A percentile compares a stretch with the other conserved stretches of the same genome.
These are phyloP conservation scores for Lycodopsis pacificus DNA, from an alignment of 2,797 vertebrate species.

Conservation along the genomic window DNA sequence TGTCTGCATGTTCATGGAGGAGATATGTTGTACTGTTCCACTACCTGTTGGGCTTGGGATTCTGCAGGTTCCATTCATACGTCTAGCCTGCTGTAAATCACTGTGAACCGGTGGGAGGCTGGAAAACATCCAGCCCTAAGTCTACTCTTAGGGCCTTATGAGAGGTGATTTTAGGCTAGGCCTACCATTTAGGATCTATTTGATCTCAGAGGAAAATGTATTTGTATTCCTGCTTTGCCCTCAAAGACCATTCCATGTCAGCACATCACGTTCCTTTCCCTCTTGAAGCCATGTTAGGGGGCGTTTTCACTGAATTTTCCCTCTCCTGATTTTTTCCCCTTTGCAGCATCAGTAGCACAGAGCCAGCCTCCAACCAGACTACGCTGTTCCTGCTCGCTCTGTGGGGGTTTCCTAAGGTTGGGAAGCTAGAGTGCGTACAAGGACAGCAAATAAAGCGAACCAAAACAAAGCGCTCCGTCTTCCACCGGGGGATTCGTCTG, in stretches of 20 bases:
- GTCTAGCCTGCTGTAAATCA: neutral
- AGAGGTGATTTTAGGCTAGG: neutral
- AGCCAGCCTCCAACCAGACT: constrained; percentile 78
- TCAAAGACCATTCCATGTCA: neutral
- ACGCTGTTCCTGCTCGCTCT: constrained; percentile 70
- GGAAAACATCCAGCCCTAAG: neutral
- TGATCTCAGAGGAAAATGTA: neutral
- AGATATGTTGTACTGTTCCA: neutral
- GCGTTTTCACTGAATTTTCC: constrained; percentile 64
- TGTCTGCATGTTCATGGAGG: neutral
- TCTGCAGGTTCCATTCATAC: neutral
- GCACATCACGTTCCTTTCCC: constrained; percentile 25
- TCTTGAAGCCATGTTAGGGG: constrained; percentile 60
- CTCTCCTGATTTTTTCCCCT: constrained; percentile 76
- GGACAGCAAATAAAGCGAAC: constrained; percentile 69
- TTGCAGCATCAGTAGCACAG: constrained; percentile 82
- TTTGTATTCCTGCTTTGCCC: neutral
- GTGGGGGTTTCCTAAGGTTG: constrained; percentile 48
- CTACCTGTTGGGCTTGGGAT: constrained; percentile 12
- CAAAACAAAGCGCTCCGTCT: constrained; percentile 44
- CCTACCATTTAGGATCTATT: neutral
- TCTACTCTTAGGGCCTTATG: neutral
- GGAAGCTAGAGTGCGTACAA: constrained; percentile 68
- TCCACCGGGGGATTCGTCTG: constrained; percentile 44
- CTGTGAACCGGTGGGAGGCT: neutral